Base-by-base conservation (phyloP, 2,113 vertebrate species). In the Percina caprodes region DNA sequence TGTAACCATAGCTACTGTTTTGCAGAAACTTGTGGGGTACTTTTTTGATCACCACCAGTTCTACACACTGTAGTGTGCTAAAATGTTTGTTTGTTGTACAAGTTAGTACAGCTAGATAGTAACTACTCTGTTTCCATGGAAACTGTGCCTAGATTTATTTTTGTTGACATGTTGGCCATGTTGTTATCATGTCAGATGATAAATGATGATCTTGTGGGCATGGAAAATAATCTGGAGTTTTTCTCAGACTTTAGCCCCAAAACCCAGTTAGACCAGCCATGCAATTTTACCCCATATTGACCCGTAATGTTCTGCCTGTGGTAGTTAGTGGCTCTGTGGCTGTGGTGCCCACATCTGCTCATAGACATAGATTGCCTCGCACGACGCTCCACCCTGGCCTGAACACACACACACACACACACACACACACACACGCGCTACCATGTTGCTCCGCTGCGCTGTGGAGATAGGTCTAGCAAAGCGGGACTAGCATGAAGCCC, bases 181-280 rank as follows among this genome's bases (percentile, higher is more conserved):
- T 84, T 88, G 88, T 92, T 91, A 88, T 92, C 87, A 74, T 85
- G 91, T 90, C 87, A 85, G 35, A 87, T 88, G 85, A 87, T 92
- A 85, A 90, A 89, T 87, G 70, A 91, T 82, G 66, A 82, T 83
- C 79, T 81, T 88, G 84, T 82, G 87, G 85, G 59, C 80, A 88
- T 79, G 85, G 82, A 92, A 87, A 85, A 84, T 90, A 69, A 88
- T 82, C 76, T 76, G 58, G 59, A 84, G 73, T 79, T 89, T 89
- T 88, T 92, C 76, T 84, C 80, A 79, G 84, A 73, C 68, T 87
- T 90, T 89, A n/a, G 71, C 77, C 73, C 74, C 16, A 78, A 89
- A 91, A 90, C 74, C 48, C 89, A 81, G 35, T 73, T 6, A 62
- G 52, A 77, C 80, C 87, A 86, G 78, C 52, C 87, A 71, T 88